A percentile compares a stretch with the other conserved stretches of the same genome.
phyloP scores from a whole-genome alignment of 2,113 vertebrate genomes.

The human region DNA sequence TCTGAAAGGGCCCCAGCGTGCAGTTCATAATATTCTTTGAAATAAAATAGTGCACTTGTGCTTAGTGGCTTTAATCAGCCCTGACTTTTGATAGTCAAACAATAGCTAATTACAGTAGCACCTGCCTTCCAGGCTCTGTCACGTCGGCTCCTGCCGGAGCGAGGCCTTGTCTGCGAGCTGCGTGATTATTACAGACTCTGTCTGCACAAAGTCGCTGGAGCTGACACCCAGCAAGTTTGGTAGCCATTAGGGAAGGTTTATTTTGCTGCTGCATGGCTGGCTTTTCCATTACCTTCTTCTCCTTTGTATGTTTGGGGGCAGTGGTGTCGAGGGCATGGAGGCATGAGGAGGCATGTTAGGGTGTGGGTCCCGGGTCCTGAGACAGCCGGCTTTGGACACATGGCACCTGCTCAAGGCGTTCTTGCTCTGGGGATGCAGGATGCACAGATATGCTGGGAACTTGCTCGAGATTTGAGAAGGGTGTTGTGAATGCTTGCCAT shows the following conservation, averaged over 20 bases:
- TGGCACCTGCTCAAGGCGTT: rapidly evolving
- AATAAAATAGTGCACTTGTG: slow-evolving; percentile 97
- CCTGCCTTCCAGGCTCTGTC: slow-evolving; percentile 96
- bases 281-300: slow-evolving; percentile 55
- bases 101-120: slow-evolving; percentile 99
- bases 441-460: rapidly evolving
- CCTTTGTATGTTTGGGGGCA: slow-evolving; percentile 52
- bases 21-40: slow-evolving; percentile 96
- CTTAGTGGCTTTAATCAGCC: slow-evolving; percentile 99
- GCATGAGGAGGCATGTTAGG: rapidly evolving
- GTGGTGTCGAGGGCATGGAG: background rate
- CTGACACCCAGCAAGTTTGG: slow-evolving; percentile 82
- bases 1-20: slow-evolving; percentile 99
- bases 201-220: slow-evolving; percentile 71
- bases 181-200: slow-evolving; percentile 83
- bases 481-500: background rate
- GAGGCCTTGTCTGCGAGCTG: slow-evolving; percentile 90
- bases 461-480: background rate
- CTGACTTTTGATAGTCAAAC: slow-evolving; percentile 99
- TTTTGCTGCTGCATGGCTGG: slow-evolving; percentile 75
- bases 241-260: slow-evolving; percentile 82
- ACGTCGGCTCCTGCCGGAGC: slow-evolving; percentile 92
- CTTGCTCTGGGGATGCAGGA: background rate
- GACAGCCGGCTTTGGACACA: rapidly evolving
- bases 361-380: background rate